A percentile compares a stretch with the other conserved stretches of the same genome.
These are phyloP conservation scores for Meta bourneti DNA, from an alignment of 2,888 invertebrate genomes.

Conservation along the genomic window DNA sequence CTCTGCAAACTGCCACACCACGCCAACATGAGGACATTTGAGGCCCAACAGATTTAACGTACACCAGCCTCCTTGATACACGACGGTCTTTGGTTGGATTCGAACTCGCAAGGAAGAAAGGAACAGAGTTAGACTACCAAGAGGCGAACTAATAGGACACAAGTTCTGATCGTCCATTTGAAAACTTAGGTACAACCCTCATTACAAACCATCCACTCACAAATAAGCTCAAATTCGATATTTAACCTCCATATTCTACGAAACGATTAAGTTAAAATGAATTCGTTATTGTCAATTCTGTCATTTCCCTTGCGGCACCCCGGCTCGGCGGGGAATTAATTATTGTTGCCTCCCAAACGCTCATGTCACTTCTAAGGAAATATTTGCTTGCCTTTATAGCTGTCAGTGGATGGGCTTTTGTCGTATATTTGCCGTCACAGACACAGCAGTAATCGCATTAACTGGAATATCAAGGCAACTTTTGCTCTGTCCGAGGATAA, in stretches of 20 bases:
- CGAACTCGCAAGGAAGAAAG: too few species aligned
- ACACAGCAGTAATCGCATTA: conserved; percentile 28
- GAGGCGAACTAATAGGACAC: too few species aligned
- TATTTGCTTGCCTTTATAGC: conserved; percentile 8
- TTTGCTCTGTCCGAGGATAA: neutral
- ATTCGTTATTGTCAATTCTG: neutral
- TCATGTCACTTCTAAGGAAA: neutral
- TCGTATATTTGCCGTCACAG: neutral
- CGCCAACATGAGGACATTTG: too few species aligned
- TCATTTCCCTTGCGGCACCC: neutral
- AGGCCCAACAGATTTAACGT: too few species aligned
- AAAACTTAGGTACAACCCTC: too few species aligned
- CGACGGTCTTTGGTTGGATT: too few species aligned
- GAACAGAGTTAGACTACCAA: too few species aligned
- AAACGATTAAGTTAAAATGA: neutral
- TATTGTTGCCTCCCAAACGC: neutral
- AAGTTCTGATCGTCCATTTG: too few species aligned
- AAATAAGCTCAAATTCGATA: too few species aligned
- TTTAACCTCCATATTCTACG: neutral
- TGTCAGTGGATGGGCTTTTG: conserved; percentile 5
- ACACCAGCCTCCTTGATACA: too few species aligned
- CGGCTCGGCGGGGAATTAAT: neutral
- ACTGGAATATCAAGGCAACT: conserved; percentile 24
- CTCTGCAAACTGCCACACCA: too few species aligned
- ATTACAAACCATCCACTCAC: too few species aligned